Percentiles rank a stretch among this genome's conserved stretches.
These are phyloP conservation scores for Metellina segmentata DNA, from an alignment of 2,888 invertebrate genomes.

Conservation along the genomic window DNA sequence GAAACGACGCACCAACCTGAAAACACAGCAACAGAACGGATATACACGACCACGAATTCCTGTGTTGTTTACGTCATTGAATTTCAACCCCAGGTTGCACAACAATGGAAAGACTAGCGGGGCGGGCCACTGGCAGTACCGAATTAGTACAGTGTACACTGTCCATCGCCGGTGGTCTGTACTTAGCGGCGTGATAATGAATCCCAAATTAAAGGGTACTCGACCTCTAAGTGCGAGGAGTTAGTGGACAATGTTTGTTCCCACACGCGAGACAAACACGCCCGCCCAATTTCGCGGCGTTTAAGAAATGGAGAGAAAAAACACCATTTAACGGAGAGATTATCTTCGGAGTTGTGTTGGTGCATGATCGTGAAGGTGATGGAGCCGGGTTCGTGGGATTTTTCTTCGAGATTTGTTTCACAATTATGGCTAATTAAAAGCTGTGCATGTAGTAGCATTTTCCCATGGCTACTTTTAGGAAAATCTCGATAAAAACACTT, in stretches of 20 bases:
- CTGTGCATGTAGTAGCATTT: not conserved
- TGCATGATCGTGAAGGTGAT: not conserved
- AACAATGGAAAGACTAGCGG: conserved; percentile 44
- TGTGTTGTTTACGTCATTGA: conserved; percentile 64
- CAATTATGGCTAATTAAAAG: not conserved
- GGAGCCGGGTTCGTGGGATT: conserved; percentile 39
- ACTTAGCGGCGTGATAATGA: conserved; percentile 74
- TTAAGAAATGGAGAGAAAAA: conserved; percentile 25
- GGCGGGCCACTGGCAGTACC: conserved; percentile 19
- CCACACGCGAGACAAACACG: conserved; percentile 61
- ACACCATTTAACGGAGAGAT: conserved; percentile 11
- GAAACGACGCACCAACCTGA: not conserved
- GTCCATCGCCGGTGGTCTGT: conserved; percentile 69
- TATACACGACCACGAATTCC: not conserved
- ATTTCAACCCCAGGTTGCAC: not conserved
- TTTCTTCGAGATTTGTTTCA: not conserved
- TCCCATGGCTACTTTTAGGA: not conserved
- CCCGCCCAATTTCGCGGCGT: conserved; percentile 63
- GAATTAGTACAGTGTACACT: conserved; percentile 49
- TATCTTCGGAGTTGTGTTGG: not conserved
- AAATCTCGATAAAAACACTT: no score
- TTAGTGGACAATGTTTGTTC: conserved; percentile 48
- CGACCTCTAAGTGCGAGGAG: conserved; percentile 1
- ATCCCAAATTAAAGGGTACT: conserved; percentile 71
- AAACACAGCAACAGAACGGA: not conserved